Conservation (phyloP, 2,113 vertebrate genomes). For the Clupea harengus region DNA sequence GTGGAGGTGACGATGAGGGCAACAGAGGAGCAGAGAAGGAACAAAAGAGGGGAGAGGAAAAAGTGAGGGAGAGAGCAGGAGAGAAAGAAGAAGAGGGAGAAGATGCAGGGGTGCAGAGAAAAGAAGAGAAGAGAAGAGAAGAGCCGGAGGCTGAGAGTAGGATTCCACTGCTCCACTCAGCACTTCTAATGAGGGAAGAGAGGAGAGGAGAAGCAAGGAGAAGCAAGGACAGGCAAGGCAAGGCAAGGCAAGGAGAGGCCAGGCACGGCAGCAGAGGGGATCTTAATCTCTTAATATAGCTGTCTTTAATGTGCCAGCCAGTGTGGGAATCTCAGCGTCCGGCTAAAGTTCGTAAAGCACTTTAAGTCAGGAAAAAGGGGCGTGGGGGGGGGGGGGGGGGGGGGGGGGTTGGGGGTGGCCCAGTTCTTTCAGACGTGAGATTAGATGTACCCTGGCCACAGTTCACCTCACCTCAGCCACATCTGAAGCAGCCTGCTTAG, state of each 20-base stretch:
- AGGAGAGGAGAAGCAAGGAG: background rate
- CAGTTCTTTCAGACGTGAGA: background rate
- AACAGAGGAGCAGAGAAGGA: background rate
- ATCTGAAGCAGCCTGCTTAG: constrained; percentile 24
- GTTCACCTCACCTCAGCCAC: constrained; percentile 51
- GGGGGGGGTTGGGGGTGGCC: background rate
- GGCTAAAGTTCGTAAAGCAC: background rate
- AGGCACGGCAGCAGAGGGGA: background rate
- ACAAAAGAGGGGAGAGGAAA: background rate
- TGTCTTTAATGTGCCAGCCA: background rate
- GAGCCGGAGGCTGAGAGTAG: constrained; percentile 21
- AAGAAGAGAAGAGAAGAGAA: background rate
- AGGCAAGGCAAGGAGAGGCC: background rate
- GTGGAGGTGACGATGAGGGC: constrained; percentile 1
- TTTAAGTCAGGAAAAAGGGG: background rate
- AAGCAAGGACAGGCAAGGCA: background rate
- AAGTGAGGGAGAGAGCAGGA: constrained; percentile 39
- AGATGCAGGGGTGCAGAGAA: background rate
- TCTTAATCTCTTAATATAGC: constrained; percentile 21
- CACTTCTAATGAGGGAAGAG: background rate
- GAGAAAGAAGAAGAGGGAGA: background rate
- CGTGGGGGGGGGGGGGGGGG: no score
- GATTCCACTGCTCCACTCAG: constrained; percentile 20
- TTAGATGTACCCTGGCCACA: constrained; percentile 44
- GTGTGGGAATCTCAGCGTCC: background rate